phyloP scores from a whole-genome alignment of 2,113 vertebrate species.

The Erinaceus europaeus region DNA sequence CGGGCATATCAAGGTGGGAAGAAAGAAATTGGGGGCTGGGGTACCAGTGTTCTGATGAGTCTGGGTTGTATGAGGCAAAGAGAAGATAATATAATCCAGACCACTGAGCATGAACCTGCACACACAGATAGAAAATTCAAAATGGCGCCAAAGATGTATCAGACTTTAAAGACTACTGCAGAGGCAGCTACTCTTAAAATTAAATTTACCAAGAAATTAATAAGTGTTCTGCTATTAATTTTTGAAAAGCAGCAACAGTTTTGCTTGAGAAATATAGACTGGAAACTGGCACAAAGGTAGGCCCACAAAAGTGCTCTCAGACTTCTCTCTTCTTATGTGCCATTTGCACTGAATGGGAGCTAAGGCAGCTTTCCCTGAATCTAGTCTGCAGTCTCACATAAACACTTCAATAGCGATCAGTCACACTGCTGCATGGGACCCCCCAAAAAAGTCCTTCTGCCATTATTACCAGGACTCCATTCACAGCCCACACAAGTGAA shows the following conservation, averaged over 20 bases:
- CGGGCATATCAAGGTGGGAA: background rate
- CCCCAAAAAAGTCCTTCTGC: background rate
- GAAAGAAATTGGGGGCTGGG: background rate
- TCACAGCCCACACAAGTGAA: background rate
- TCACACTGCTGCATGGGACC: background rate
- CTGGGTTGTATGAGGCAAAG: background rate
- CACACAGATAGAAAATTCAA: background rate
- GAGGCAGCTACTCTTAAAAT: no score
- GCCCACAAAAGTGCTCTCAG: background rate
- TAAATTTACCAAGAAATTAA: background rate
- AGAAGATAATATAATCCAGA: background rate
- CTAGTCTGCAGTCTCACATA: background rate
- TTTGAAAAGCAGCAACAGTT: background rate
- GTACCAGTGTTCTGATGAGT: background rate
- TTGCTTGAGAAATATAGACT: conserved; percentile 5
- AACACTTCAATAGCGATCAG: background rate
- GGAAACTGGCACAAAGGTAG: background rate
- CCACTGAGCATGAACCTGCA: no score
- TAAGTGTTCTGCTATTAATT: background rate
- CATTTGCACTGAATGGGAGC: background rate
- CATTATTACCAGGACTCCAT: background rate
- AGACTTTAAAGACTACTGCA: background rate
- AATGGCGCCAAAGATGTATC: background rate
- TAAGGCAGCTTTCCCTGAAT: no score
- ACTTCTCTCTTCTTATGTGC: background rate